Evolutionary conservation across 1,140 invertebrate genomes (phyloP).

Genomic region (Drosophila neocordata): DNA sequence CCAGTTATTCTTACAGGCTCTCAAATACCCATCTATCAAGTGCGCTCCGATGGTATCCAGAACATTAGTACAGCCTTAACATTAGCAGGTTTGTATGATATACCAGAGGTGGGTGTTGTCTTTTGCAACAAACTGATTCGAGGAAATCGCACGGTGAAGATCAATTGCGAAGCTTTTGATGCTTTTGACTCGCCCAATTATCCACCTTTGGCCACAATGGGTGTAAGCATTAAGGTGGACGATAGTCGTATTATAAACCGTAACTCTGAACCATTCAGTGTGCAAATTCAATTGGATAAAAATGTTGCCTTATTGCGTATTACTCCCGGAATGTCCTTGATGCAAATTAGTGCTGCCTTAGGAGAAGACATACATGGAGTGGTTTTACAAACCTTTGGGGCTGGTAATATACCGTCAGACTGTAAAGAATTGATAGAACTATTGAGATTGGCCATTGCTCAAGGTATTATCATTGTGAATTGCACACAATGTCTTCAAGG

Average conservation of each 20-base stretch:
- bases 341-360: slow-evolving; percentile 90
- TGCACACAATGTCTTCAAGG: slow-evolving; percentile 95
- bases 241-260: slow-evolving; percentile 88
- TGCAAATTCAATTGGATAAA: slow-evolving; percentile 92
- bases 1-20: slow-evolving; percentile 96
- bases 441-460: slow-evolving; percentile 88
- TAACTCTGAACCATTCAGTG: slow-evolving; percentile 89
- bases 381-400: slow-evolving; percentile 95
- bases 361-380: slow-evolving; percentile 93
- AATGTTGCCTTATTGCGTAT: slow-evolving; percentile 94
- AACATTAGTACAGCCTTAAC: slow-evolving; percentile 96
- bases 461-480: slow-evolving; percentile 95
- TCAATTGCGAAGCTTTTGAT: slow-evolving; percentile 90
- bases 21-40: slow-evolving; percentile 96
- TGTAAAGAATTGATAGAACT: slow-evolving; percentile 90
- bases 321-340: slow-evolving; percentile 94
- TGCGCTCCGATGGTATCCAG: slow-evolving; percentile 94
- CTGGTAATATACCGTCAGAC: slow-evolving; percentile 95
- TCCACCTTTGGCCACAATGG: slow-evolving; percentile 90
- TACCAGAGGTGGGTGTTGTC: slow-evolving; percentile 96
- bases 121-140: slow-evolving; percentile 95
- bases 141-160: slow-evolving; percentile 94
- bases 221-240: slow-evolving; percentile 91
- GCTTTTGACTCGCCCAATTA: slow-evolving; percentile 97
- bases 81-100: slow-evolving; percentile 94